Base-by-base conservation (phyloP, 2,113 vertebrate genomes). In the Pseudorasbora parva region DNA sequence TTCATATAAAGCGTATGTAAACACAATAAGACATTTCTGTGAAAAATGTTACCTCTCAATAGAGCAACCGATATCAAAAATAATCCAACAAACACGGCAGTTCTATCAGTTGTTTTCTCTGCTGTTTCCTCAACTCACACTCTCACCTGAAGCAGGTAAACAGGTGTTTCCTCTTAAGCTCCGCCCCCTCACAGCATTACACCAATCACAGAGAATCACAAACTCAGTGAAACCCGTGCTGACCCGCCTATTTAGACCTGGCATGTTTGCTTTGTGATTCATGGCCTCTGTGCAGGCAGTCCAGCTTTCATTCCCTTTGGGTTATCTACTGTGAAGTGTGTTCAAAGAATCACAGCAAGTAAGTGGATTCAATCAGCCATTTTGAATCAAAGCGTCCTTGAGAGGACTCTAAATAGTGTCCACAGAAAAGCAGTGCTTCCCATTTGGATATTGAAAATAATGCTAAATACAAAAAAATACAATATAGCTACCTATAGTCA, bases 181-280 rank as follows among this genome's bases (percentile, higher is more conserved):
- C 90, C 93, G 88, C 94, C 93, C 91, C 88, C 86, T 86, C 82
- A 79, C 84, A 87, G 81, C 89, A 90, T 78, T 84, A 78, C 72
- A 77, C 68, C 62, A 81, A 69, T 86, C 82, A 76, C 21, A 49
- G 8, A n/a, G 17, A 56, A 6, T 7, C 19, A 2, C 14, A 41
- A 43, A 43, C 62, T 54, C 8, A 27, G 54, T 33, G 51, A 72
- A 84, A 84, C 74, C 10, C 3, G 14, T 45, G 15, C 43, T 49
- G 77, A 27, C 15, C 17, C 21, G 10, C 43, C 43, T 11, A 47
- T 66, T 49, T 30, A 21, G 8, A 33, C 23, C 25, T 66, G 37
- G 7, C 25, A 51, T 66, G 59, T 49, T 66, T 79, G 59, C 11
- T 49, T 19, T 11, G 23, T 78, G 75, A 78, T 43, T 78, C 33